Evolutionary conservation across 2,113 vertebrate species (phyloP), one percentile per base, ranked within the genome.

Genomic region (Rhinichthys klamathensis): DNA sequence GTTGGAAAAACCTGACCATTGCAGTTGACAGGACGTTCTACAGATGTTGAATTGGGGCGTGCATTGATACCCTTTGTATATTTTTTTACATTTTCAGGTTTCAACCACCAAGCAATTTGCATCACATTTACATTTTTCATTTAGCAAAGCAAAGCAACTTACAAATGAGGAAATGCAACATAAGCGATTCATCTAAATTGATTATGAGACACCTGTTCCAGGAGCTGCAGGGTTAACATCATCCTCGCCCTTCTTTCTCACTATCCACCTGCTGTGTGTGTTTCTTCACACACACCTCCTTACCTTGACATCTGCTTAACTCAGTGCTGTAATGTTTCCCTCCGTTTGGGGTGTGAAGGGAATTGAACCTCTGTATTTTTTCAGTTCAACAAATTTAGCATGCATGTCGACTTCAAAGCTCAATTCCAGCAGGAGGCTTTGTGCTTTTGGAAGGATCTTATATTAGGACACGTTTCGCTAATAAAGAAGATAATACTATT

Each of bases 341-440:
- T 21, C 27, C 15, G 46, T 76, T 30, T 76, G 46, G 72, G 25
- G 46, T 51, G 74, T 32, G 46, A 76, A 18, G 44, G 25, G 74
- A 76, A 76, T 76, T 76, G n/a, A 76, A 51, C 73, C 73, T 75
- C 73, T 30, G 13, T 27, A 30, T 76, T 75, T 54, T 73, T 46
- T 44, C 6, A 46, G 41, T 76, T 76, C 46, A 76, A 76, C 25
- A 76, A 54, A 75, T 51, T 75, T 76, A 7, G 46, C 74, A 76
- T 54, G 49, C 74, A 76, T 76, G 74, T 76, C 46, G 74, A 30
- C 74, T 76, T 76, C 74, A 76, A 76, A 76, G 46, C 46, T 54
- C 15, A 76, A 76, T 27, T 76, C 46, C 73, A 30, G 73, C 25
- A 51, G 73, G 44, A 76, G 46, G 46, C 46, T 76, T 76, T 76